phyloP scores from a whole-genome alignment of 2,113 vertebrate genomes.

The Gadus chalcogrammus region DNA sequence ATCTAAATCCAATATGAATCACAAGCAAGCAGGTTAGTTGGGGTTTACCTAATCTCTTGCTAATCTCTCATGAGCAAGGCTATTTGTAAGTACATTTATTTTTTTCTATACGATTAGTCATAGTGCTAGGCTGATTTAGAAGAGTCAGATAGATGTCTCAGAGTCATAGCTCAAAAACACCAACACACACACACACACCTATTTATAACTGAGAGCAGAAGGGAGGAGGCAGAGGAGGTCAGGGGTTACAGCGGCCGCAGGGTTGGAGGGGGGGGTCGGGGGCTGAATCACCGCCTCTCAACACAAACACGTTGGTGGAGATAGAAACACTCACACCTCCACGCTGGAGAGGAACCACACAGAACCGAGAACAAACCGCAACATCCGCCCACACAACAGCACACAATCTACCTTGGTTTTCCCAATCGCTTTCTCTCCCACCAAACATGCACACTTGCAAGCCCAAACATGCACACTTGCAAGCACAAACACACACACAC shows the following conservation, averaged over 20 bases:
- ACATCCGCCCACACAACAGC: background rate
- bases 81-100: too few species aligned
- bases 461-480: conserved; percentile 3
- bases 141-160: too few species aligned
- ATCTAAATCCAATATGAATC: too few species aligned
- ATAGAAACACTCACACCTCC: background rate
- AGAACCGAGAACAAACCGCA: background rate
- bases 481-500: conserved; percentile 10
- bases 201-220: background rate
- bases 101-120: too few species aligned
- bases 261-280: too few species aligned
- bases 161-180: too few species aligned
- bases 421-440: conserved; percentile 1
- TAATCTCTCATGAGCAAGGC: too few species aligned
- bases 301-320: background rate
- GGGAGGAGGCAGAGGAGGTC: background rate
- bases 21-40: too few species aligned
- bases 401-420: background rate
- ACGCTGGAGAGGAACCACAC: background rate
- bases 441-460: conserved; percentile 23
- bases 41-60: too few species aligned
- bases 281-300: background rate
- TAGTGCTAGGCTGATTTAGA: too few species aligned
- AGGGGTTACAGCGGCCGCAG: too few species aligned
- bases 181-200: too few species aligned